These are phyloP conservation scores for Lepidocolaptes lacrymiger DNA, from an alignment of 2,797 vertebrate species.

Conservation along the genomic window DNA sequence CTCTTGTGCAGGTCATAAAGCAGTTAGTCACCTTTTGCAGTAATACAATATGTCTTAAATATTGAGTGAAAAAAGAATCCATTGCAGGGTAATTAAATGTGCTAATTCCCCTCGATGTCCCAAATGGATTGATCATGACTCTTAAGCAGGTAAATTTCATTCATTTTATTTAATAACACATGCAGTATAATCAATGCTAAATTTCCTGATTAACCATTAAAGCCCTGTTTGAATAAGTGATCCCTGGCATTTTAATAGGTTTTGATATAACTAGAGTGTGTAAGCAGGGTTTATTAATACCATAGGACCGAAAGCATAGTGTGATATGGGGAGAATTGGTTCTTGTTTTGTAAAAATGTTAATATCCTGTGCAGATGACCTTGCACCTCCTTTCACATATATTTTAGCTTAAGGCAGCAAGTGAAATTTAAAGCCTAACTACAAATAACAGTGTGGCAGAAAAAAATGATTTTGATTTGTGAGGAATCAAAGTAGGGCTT, in stretches of 20 bases:
- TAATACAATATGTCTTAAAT: neutral
- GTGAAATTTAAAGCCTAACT: conserved; percentile 19
- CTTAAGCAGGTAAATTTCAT: conserved; percentile 38
- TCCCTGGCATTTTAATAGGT: conserved; percentile 21
- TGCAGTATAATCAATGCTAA: conserved; percentile 14
- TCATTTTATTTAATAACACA: conserved; percentile 35
- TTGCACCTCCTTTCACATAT: conserved; percentile 25
- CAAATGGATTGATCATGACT: conserved; percentile 33
- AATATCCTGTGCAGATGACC: conserved; percentile 5
- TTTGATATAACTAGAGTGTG: neutral
- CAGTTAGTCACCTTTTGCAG: neutral
- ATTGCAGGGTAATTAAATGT: conserved; percentile 3
- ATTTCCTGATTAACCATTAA: conserved; percentile 41
- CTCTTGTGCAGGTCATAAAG: neutral
- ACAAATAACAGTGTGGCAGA: neutral
- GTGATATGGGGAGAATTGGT: neutral
- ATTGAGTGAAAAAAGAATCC: neutral
- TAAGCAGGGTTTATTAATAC: neutral
- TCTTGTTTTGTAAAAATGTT: neutral
- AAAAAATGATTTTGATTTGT: neutral
- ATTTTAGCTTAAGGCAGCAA: neutral
- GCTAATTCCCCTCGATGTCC: neutral
- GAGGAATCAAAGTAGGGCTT: neutral
- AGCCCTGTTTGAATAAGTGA: conserved; percentile 9
- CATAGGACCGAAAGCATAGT: neutral